Evolutionary conservation across 2,888 invertebrate genomes (phyloP), one percentile per base, ranked within the genome.

Genomic region (Drosophila cracens): DNA sequence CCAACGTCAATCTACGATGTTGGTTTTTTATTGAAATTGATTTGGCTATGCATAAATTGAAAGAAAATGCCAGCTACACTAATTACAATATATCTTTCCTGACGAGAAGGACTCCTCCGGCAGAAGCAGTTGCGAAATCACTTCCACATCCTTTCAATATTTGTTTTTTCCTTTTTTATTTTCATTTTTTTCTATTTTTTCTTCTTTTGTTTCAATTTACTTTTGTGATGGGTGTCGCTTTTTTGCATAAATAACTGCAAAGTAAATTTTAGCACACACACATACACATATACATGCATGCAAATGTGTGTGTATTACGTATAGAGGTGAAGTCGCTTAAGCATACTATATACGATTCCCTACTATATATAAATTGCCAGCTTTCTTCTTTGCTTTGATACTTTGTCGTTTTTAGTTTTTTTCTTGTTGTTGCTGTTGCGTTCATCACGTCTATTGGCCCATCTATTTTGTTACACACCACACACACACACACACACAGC

Each of bases 171-270:
- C 5, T n/a, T 21, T 46, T 21, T 21, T 7, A 0, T 21, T 21
- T 46, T 21, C 21, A 3, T 21, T 21, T 46, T 21, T 21, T 8
- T 31, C 8, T 46, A 6, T 6, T 21, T 21, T 21, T 46, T 36
- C 25, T 43, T 40, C 51, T 57, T 66, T 65, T 69, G 40, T 79
- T 76, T 74, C 69, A 65, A 69, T 73, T 74, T 57, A 57, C 52
- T 61, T 59, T 57, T 60, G 72, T 54, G 64, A 53, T 71, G 77
- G 79, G 61, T 79, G 81, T 64, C 66, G 58, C 46, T 38, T 38
- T 75, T 72, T 80, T 85, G 87, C 87, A 89, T 89, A 87, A 87
- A 87, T 89, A 87, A 89, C 87, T 85, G 79, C 85, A 87, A 87
- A 85, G 87, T 84, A 87, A 89, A 87, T 85, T 83, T 85, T 77